Conservation (phyloP, 2,797 vertebrate genomes). For the Neomorphus geoffroyi region DNA sequence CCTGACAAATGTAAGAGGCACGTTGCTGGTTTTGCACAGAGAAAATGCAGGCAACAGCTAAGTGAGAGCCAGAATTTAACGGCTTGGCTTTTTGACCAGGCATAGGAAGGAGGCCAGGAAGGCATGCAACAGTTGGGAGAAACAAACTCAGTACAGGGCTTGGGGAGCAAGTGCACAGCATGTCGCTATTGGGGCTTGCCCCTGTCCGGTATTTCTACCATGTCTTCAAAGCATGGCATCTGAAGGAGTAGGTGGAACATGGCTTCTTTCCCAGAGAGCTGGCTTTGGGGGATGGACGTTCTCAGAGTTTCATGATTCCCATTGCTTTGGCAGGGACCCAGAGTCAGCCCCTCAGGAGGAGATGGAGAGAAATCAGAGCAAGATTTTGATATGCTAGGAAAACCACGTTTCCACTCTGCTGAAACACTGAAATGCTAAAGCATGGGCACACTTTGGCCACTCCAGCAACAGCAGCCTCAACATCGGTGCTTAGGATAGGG, state of each 20-base stretch:
- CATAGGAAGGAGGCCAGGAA: not conserved
- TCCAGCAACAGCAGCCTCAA: not conserved
- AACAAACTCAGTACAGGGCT: not conserved
- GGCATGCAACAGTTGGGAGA: not conserved
- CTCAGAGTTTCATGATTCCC: not conserved
- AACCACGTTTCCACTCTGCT: not conserved
- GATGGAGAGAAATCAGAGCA: not conserved
- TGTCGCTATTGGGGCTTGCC: not conserved
- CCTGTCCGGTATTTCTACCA: fast-evolving
- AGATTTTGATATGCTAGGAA: not conserved
- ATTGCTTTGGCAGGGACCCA: not conserved
- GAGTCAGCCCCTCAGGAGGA: not conserved
- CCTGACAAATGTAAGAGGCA: not conserved
- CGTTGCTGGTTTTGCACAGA: not conserved
- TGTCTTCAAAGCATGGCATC: not conserved
- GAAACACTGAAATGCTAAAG: not conserved
- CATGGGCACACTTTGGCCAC: not conserved
- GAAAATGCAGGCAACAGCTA: not conserved
- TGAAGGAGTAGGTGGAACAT: not conserved
- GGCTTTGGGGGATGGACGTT: not conserved
- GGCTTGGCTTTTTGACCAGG: not conserved
- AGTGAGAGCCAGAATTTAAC: not conserved
- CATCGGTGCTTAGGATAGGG: not conserved
- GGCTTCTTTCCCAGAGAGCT: not conserved
- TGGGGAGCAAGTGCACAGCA: not conserved